Conservation (phyloP, 1,140 invertebrate genomes). For the Cydia pomonella region DNA sequence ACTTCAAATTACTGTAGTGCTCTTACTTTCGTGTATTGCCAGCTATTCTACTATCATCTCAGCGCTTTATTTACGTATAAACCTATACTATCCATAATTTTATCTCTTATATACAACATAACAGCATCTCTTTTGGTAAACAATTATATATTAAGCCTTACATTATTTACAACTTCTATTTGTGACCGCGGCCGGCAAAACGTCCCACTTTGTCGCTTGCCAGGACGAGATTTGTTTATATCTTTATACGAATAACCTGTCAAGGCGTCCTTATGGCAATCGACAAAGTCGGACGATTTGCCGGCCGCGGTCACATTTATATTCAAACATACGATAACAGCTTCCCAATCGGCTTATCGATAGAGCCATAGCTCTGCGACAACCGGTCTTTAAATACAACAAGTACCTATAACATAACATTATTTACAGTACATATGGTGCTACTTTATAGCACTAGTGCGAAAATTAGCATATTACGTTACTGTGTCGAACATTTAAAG, state of each 20-base stretch:
- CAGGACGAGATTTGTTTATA: too few relatives aligned
- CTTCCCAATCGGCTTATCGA: not conserved
- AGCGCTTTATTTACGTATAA: not conserved
- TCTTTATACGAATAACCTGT: too few relatives aligned
- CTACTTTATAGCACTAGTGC: too few relatives aligned
- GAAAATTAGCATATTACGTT: too few relatives aligned
- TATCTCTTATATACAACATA: slow-evolving; percentile 6
- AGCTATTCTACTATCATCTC: not conserved
- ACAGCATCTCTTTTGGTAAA: slow-evolving; percentile 10
- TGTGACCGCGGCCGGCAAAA: too few relatives aligned
- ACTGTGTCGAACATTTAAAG: too few relatives aligned
- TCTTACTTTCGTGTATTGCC: not conserved
- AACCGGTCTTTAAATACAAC: not conserved
- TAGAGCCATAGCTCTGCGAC: not conserved
- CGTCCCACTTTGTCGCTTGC: too few relatives aligned
- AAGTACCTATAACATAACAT: not conserved
- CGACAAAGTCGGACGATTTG: too few relatives aligned
- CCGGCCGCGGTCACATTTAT: too few relatives aligned
- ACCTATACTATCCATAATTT: not conserved
- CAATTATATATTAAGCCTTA: slow-evolving; percentile 2
- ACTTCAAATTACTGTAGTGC: slow-evolving; percentile 10
- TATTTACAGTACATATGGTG: too few relatives aligned
- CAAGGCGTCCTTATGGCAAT: too few relatives aligned
- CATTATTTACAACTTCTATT: not conserved
- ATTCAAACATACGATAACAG: not conserved